phyloP scores from a whole-genome alignment of 1,140 invertebrate genomes.

The Polyergus mexicanus region DNA sequence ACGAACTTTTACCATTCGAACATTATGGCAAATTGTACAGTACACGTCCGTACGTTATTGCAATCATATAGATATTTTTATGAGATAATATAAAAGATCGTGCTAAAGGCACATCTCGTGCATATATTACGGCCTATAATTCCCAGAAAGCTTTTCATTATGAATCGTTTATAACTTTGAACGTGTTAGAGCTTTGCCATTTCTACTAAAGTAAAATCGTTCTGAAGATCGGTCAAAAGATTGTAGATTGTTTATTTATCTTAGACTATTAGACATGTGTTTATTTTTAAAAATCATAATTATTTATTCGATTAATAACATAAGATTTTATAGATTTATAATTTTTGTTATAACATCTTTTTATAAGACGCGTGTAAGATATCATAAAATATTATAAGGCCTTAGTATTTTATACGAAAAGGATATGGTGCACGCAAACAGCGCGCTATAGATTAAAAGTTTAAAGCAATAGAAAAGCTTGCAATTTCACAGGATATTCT shows the following conservation, averaged over 20 bases:
- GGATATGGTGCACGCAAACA: not conserved
- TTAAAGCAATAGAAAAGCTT: not conserved
- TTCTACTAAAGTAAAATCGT: not conserved
- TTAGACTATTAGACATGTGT: not conserved
- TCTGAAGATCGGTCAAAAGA: not conserved
- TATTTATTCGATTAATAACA: not conserved
- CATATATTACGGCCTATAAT: constrained; percentile 17
- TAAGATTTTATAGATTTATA: not conserved
- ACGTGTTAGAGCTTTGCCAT: not conserved
- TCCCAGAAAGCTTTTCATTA: constrained; percentile 29
- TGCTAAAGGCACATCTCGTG: not conserved
- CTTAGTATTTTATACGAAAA: not conserved
- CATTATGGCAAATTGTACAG: constrained; percentile 52
- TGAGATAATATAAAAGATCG: constrained; percentile 46
- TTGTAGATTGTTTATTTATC: not conserved
- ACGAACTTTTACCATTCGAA: constrained; percentile 45
- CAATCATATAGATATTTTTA: constrained; percentile 42
- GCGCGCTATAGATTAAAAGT: not conserved
- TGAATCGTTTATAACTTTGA: constrained; percentile 12
- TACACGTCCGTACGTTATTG: constrained; percentile 25
- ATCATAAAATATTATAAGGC: not conserved
- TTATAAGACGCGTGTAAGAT: not conserved
- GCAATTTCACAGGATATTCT: not conserved
- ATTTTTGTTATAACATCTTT: not conserved
- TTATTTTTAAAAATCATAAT: not conserved